A percentile compares a stretch with the other conserved stretches of the same genome.
These are phyloP conservation scores for Sparidentex hasta DNA, from an alignment of 2,797 vertebrate species.

Conservation along the genomic window DNA sequence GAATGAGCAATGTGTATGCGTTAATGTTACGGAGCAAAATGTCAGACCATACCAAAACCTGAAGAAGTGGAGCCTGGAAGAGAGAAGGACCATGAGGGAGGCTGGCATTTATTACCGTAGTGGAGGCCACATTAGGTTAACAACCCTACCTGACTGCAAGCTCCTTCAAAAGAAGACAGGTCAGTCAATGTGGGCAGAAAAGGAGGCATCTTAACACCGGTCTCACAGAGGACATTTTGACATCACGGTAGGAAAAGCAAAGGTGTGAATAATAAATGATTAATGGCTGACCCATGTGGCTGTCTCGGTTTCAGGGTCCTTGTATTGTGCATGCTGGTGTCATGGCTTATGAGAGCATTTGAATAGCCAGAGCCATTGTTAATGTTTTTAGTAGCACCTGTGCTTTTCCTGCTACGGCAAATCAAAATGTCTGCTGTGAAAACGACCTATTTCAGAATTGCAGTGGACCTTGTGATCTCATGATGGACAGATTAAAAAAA, in stretches of 20 bases:
- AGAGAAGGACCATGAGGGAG: background rate
- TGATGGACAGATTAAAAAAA: too few species aligned
- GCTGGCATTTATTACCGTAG: background rate
- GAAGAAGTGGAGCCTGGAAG: background rate
- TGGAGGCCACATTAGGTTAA: background rate
- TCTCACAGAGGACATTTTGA: background rate
- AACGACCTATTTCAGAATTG: background rate
- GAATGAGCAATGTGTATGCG: background rate
- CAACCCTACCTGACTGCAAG: background rate
- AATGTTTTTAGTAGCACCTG: too few species aligned
- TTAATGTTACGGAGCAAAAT: background rate
- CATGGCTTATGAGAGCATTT: background rate
- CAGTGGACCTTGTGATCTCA: background rate
- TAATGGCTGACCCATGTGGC: background rate
- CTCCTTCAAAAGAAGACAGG: background rate
- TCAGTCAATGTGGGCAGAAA: background rate
- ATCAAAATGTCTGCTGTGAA: background rate
- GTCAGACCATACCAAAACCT: background rate
- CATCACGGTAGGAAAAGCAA: background rate
- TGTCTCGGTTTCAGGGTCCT: background rate
- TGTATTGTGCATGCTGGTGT: background rate
- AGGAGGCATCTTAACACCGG: background rate
- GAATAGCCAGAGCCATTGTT: background rate
- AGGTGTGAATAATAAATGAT: background rate
- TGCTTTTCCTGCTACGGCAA: background rate